Conservation (phyloP, 2,113 vertebrate genomes). For the Steatornis caripensis region DNA sequence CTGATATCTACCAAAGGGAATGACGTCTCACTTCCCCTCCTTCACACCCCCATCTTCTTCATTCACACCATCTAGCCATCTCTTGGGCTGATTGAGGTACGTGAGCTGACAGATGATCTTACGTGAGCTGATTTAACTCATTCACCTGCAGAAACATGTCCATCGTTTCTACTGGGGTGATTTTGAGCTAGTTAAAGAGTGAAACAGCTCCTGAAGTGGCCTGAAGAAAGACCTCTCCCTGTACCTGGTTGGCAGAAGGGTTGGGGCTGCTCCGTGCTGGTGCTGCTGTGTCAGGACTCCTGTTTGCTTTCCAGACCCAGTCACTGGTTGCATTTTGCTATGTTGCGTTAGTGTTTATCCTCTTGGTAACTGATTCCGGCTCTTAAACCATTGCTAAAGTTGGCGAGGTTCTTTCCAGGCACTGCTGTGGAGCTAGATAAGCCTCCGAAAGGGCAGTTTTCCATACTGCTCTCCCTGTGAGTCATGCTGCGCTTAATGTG, state of each 20-base stretch:
- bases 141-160: not conserved
- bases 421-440: not conserved
- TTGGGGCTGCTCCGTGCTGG: not conserved
- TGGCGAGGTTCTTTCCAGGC: not conserved
- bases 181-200: not conserved
- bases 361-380: not conserved
- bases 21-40: not conserved
- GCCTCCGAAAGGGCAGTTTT: not conserved
- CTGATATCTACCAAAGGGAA: not conserved
- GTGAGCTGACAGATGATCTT: not conserved
- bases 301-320: not conserved
- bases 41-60: not conserved
- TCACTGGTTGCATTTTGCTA: not conserved
- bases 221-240: not conserved
- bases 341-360: not conserved
- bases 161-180: not conserved
- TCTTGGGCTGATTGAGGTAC: rapidly evolving
- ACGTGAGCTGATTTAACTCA: not conserved
- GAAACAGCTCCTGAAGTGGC: not conserved
- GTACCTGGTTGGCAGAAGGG: rapidly evolving
- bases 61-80: not conserved
- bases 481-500: not conserved
- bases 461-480: not conserved
- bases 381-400: not conserved
- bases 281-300: not conserved